Evolutionary conservation across 2,113 vertebrate genomes (phyloP).

Genomic region (Leucosticte australis): DNA sequence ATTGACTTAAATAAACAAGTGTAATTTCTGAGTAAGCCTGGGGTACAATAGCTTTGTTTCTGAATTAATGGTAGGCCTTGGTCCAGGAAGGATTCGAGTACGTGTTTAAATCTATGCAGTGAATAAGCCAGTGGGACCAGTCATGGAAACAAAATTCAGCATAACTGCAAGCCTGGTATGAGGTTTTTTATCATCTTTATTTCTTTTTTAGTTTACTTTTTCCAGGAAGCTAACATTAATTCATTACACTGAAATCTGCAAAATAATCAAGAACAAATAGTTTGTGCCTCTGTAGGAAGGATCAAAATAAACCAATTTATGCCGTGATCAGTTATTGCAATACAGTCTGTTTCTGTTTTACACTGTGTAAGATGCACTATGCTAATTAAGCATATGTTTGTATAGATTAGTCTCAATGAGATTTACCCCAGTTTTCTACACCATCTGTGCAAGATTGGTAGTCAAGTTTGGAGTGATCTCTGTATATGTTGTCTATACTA

Average conservation of each 20-base stretch:
- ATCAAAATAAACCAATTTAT: conserved; percentile 68
- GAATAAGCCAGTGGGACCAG: not conserved
- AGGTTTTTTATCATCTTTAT: not conserved
- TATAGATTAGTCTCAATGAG: conserved; percentile 62
- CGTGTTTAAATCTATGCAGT: not conserved
- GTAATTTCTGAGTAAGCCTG: not conserved
- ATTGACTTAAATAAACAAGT: conserved; percentile 44
- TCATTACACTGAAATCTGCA: not conserved
- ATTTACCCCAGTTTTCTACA: conserved; percentile 51
- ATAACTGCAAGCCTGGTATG: not conserved
- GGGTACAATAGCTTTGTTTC: conserved; percentile 32
- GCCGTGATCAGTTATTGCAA: conserved; percentile 58
- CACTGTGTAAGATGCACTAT: conserved; percentile 53
- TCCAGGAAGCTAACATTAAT: not conserved
- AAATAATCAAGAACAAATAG: not conserved
- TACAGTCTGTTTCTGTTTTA: conserved; percentile 64
- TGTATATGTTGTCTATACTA: conserved; percentile 1
- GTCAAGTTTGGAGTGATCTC: not conserved
- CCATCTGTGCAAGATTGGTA: conserved; percentile 61
- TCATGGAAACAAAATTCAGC: not conserved
- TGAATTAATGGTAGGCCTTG: not conserved
- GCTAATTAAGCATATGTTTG: conserved; percentile 70
- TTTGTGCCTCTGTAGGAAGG: conserved; percentile 6
- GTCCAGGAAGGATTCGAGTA: conserved; percentile 14
- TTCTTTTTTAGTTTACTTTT: not conserved